These are phyloP conservation scores for Mythimna vitellina DNA, from an alignment of 2,888 invertebrate genomes.

Conservation along the genomic window DNA sequence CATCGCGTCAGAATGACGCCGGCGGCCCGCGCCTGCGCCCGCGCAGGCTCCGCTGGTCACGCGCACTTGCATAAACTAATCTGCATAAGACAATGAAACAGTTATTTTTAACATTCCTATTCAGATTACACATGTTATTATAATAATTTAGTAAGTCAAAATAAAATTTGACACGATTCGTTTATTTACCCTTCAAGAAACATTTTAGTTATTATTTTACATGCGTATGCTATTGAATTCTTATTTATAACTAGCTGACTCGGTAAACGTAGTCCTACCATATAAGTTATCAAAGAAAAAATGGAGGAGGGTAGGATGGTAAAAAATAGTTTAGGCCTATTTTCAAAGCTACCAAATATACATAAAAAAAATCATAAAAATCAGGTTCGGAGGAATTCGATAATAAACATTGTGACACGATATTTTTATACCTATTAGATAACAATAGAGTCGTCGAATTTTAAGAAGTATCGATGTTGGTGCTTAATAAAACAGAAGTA, in stretches of 20 bases:
- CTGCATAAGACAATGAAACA: conserved; percentile 71
- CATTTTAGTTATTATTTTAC: background rate
- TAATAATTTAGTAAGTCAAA: conserved; percentile 26
- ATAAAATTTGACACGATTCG: conserved; percentile 10
- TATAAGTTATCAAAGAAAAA: too few species aligned
- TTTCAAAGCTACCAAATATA: too few species aligned
- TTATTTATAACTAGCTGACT: background rate
- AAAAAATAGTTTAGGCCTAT: too few species aligned
- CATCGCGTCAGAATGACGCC: conserved; percentile 39
- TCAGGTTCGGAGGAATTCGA: too few species aligned
- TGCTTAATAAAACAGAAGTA: background rate
- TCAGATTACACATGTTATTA: conserved; percentile 51
- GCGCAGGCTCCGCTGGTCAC: conserved; percentile 55
- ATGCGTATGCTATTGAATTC: background rate
- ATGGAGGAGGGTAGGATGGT: too few species aligned
- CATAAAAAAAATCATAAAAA: too few species aligned
- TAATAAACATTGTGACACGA: too few species aligned
- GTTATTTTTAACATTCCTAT: conserved; percentile 55
- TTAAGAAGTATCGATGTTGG: background rate
- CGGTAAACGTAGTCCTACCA: too few species aligned
- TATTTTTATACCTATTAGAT: too few species aligned
- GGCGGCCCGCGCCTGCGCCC: conserved; percentile 21
- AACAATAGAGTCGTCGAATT: too few species aligned
- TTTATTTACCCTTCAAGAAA: conserved; percentile 10
- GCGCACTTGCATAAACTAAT: conserved; percentile 71